Percentiles rank a stretch among this genome's conserved stretches.
phyloP scores from a whole-genome alignment of 2,113 vertebrate genomes.

The Cheirogaleus medius region DNA sequence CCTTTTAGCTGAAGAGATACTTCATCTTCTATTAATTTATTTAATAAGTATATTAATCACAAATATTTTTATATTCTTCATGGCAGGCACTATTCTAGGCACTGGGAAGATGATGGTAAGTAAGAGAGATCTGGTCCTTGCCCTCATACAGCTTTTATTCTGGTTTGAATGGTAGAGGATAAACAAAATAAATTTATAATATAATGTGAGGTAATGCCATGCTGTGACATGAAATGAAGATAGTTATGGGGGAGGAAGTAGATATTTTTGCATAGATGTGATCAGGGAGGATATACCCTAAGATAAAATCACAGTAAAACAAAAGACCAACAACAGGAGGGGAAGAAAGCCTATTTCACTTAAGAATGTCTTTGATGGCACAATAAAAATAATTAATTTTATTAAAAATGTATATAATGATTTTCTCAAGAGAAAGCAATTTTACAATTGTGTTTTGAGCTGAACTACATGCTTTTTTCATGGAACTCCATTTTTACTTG shows the following conservation, averaged over 20 bases:
- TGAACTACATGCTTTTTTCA: background rate
- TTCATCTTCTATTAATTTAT: background rate
- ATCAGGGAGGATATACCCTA: background rate
- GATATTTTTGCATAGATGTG: background rate
- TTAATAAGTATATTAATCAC: background rate
- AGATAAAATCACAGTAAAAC: background rate
- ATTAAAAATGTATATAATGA: background rate
- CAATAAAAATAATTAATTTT: background rate
- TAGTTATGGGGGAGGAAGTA: background rate
- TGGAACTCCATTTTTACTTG: background rate
- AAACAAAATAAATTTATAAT: background rate
- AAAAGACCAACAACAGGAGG: background rate
- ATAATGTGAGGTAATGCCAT: background rate
- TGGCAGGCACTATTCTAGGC: background rate
- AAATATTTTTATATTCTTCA: background rate
- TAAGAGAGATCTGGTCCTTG: background rate
- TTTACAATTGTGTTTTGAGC: background rate
- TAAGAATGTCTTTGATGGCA: background rate
- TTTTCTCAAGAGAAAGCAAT: constrained; percentile 1
- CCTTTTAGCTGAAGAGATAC: background rate
- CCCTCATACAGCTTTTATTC: background rate
- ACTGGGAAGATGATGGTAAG: background rate
- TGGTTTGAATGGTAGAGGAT: background rate
- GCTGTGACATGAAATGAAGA: background rate
- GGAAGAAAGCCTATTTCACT: background rate